Conservation (phyloP, 2,888 invertebrate species). For the Cenopis cana region DNA sequence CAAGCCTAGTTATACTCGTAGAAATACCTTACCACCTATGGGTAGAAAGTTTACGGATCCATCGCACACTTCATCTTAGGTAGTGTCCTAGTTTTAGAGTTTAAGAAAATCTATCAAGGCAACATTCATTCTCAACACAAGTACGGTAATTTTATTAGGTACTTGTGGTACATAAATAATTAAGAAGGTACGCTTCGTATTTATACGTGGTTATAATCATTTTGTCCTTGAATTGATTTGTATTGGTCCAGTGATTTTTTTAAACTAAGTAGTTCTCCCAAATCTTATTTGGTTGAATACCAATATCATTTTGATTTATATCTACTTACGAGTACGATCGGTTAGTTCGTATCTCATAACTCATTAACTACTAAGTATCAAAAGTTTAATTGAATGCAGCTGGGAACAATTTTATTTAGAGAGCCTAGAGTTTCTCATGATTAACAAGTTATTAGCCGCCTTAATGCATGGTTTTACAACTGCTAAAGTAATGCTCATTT, state of each 20-base stretch:
- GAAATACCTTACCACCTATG: conserved; percentile 29
- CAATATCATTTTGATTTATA: conserved; percentile 24
- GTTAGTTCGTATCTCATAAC: conserved; percentile 28
- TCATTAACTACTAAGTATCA: conserved; percentile 36
- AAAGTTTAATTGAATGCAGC: conserved; percentile 17
- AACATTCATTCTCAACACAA: conserved; percentile 44
- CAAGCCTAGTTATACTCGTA: conserved; percentile 33
- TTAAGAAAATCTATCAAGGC: conserved; percentile 44
- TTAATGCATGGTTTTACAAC: conserved; percentile 32
- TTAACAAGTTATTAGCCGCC: conserved; percentile 14
- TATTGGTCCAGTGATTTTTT: conserved; percentile 37
- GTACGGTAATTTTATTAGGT: conserved; percentile 44
- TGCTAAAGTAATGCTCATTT: conserved; percentile 51
- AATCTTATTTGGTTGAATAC: conserved; percentile 43
- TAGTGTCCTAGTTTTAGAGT: conserved; percentile 35
- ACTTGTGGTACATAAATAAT: conserved; percentile 40
- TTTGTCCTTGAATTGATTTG: conserved; percentile 31
- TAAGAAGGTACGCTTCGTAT: conserved; percentile 26
- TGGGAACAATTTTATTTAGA: conserved; percentile 1
- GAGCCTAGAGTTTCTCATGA: background rate
- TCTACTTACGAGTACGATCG: conserved; percentile 32
- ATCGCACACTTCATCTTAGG: conserved; percentile 28
- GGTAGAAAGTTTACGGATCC: conserved; percentile 32
- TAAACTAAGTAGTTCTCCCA: conserved; percentile 43
- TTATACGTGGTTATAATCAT: too few species aligned